Conservation (phyloP, 35 echinoderm and acorn worm species). For the Apostichopus californicus region DNA sequence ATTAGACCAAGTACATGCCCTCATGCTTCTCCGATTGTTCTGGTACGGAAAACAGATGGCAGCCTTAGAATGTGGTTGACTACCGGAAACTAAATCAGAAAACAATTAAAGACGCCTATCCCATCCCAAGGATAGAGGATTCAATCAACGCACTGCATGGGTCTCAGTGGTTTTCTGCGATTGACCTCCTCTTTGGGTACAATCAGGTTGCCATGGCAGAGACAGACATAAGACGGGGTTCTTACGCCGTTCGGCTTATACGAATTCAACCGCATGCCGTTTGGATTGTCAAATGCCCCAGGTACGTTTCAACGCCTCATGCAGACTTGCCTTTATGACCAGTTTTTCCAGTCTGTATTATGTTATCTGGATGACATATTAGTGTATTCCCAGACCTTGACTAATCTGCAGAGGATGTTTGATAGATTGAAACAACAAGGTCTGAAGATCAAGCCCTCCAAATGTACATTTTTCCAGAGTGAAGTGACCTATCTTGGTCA, state of each 20-base stretch:
- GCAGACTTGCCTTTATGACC: constrained; percentile 15
- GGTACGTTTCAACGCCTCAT: constrained; percentile 17
- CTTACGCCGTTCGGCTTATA: constrained; percentile 56
- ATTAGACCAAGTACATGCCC: no score
- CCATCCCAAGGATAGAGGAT: no score
- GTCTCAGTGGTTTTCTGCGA: no score
- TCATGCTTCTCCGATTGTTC: no score
- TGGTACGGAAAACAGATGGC: no score
- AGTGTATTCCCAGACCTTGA: constrained; percentile 7
- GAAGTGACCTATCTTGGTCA: constrained; percentile 36
- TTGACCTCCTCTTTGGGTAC: constrained; percentile 57
- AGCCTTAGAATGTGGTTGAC: no score
- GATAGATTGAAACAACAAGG: background rate
- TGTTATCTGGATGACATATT: constrained; percentile 40
- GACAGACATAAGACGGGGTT: constrained; percentile 53
- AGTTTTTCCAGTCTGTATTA: background rate
- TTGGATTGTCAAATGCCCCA: constrained; percentile 28
- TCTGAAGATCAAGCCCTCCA: constrained; percentile 24
- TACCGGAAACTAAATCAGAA: no score
- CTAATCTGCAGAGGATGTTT: background rate
- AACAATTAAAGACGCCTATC: no score
- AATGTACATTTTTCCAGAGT: constrained; percentile 20
- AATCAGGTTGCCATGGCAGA: constrained; percentile 50
- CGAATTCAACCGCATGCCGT: constrained; percentile 57
- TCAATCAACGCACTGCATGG: no score